Percentiles rank a stretch among this genome's conserved stretches.
Conservation (phyloP, 2,797 vertebrate genomes). For the Chiloscyllium punctatum region DNA sequence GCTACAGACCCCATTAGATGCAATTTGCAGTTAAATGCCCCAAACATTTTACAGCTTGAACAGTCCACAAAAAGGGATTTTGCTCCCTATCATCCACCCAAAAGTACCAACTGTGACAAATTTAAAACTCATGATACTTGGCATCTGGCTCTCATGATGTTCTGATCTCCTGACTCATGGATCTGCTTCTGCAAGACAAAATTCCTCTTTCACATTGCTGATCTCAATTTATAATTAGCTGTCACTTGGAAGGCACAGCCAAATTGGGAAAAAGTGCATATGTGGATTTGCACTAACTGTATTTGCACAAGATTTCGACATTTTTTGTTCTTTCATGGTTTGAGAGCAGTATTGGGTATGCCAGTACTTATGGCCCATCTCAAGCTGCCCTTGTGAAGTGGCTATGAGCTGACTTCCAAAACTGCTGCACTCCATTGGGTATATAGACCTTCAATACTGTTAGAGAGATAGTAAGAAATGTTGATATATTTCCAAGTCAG, state of each 20-base stretch:
- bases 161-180: background rate
- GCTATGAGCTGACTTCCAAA: too few relatives aligned
- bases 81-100: background rate
- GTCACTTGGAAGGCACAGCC: background rate
- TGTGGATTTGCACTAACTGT: background rate
- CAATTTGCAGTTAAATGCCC: background rate
- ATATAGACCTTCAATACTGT: too few relatives aligned
- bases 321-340: too few relatives aligned
- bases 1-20: too few relatives aligned
- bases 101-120: background rate
- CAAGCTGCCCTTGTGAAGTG: too few relatives aligned
- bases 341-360: too few relatives aligned
- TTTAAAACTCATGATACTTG: background rate
- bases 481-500: too few relatives aligned
- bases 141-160: background rate
- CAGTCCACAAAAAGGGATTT: background rate
- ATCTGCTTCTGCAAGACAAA: background rate
- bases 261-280: background rate
- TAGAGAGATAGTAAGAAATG: too few relatives aligned
- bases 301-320: background rate
- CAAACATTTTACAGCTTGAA: background rate
- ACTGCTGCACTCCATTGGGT: too few relatives aligned
- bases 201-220: background rate
- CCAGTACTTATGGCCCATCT: too few relatives aligned
- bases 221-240: background rate